Evolutionary conservation across 92 coral and sea anemone genomes (phyloP), one percentile per base, ranked within the genome.

Genomic region (Muricea muricata): DNA sequence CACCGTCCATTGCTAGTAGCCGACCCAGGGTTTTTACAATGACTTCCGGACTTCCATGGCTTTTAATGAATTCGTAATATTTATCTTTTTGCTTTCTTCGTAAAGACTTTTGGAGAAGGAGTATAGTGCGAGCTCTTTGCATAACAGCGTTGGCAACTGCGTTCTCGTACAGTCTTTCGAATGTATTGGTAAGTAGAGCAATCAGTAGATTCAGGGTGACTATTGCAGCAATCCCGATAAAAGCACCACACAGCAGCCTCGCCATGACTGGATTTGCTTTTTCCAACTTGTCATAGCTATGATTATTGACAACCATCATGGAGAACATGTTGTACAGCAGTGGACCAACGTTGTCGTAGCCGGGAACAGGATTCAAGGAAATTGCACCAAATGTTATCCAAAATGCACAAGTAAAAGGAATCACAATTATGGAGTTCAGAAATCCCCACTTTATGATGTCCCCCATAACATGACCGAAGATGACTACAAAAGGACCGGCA

Each of bases 91-190:
- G 92, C 4, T 85, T 63, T 54, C 75, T 84, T 5, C 96, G 83
- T 48, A 93, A 83, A 26, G 82, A 79, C 28, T 86, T 95, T 83
- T 95, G 94, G 40, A 95, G 61, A 15, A 87, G 82, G 31, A 92
- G 80, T 18, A 95, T 93, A 14, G 97, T 95, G 8, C 86, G 80
- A 6, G 98, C 98, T 74, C 92, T 93, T 60, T 95, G 98, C 98
- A 95, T 95, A 9, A 91, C 97, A 6, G 98, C 93, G 85, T 95
- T 95, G 24, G 97, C 98, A 80, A 91, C 92, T 60, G 92, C 98
- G 81, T 93, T 95, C 85, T 95, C 97, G 71, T 95, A 93, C 33
- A 93, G 94, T 35, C 98, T 87, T 39, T 95, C 97, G 58, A 95
- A 95, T 0, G 98, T 95, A 71, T 93, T 97, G 21, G 98, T 91